Base-by-base conservation (phyloP, 1,140 invertebrate genomes). In the Galendromus occidentalis region DNA sequence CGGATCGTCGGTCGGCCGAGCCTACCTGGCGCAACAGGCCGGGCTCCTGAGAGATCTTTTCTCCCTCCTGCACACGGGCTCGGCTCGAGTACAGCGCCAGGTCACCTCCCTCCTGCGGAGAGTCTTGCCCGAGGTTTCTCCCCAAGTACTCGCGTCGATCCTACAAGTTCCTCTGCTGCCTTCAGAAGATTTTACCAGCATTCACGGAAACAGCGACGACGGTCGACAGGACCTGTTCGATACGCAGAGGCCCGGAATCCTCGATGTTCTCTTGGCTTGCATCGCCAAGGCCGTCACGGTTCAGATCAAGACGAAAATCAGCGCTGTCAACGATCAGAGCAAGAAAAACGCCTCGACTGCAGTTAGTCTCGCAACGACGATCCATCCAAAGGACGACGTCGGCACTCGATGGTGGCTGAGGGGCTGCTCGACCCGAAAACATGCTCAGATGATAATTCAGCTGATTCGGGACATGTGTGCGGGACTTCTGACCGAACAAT, bases 1-100 rank as follows among this genome's bases (percentile, higher is more conserved):
- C 69, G 92, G 92, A 2, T 94, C 90, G 68, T 80, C 83, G 0
- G 89, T 94, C 0, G 92, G 92, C 0, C 79, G 91, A 33, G 82
- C 84, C 9, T 93, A 95, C 76, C 77, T 97, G 4, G 88, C 91
- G 0, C 87, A 92, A 72, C 89, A 94, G 71, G 82, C 84, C 30
- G 86, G 84, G 33, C 74, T 97, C 7, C 76, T 96, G 0, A 80
- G 83, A 39, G 90, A 96, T 76, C 76, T 97, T 22, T 76, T 96
- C 1, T 86, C 85, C 67, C 76, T 96, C 6, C 76, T 97, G 12
- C 92, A 97, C 73, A 94, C 90, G 2, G 91, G 91, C 44, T 92
- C 91, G 68, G 90, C 91, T 51, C 79, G 92, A 66, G 89, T 96
- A 1, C 91, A 95, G 74, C 81, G 92, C 75, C 91, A 96, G 80